Evolutionary conservation across 2,797 vertebrate genomes (phyloP), one percentile per base, ranked within the genome.

Genomic region (Darevskia mixta): DNA sequence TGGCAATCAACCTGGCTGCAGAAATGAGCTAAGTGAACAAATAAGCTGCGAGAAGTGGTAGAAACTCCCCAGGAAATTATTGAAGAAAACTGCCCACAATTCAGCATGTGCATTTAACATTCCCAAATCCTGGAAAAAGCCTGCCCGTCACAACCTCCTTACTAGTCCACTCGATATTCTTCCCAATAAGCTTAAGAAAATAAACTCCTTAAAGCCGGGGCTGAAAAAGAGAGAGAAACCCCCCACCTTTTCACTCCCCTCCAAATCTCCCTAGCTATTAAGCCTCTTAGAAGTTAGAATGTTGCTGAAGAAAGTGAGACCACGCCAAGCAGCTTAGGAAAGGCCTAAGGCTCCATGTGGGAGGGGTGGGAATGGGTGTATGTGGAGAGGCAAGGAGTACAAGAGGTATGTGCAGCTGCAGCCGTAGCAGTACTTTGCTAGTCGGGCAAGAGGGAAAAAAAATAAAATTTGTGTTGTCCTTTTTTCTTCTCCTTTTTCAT

Each of bases 281-380:
- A 94, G 93, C 92, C 86, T 95, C 92, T 96, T 95, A 95, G 92
- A 94, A 95, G 94, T 95, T 89, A 91, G 92, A 94, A 86, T 9
- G 83, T 86, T 80, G 90, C 90, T 93, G 72, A 78, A 92, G 95
- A 93, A 94, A 93, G 89, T 89, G 90, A 94, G 88, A 87, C 87
- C 45, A 55, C 73, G 88, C 75, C 88, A 55, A 89, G 90, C 85
- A 80, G 86, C 91, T 92, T 91, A 93, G 86, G 78, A 93, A 89
- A 78, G 87, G 83, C 87, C n/a, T 25, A 76, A 76, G 41, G 18
- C 67, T 81, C 79, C 75, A 45, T 71, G 18, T 73, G 32, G 75
- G 92, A 79, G 66, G 81, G 64, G 67, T 67, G 86, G 83, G 27
- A 43, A 85, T 49, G 71, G 38, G 20, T 29, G 13, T 29, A 9